These are phyloP conservation scores for Pempheris klunzingeri DNA, from an alignment of 2,797 vertebrate species.

Conservation along the genomic window DNA sequence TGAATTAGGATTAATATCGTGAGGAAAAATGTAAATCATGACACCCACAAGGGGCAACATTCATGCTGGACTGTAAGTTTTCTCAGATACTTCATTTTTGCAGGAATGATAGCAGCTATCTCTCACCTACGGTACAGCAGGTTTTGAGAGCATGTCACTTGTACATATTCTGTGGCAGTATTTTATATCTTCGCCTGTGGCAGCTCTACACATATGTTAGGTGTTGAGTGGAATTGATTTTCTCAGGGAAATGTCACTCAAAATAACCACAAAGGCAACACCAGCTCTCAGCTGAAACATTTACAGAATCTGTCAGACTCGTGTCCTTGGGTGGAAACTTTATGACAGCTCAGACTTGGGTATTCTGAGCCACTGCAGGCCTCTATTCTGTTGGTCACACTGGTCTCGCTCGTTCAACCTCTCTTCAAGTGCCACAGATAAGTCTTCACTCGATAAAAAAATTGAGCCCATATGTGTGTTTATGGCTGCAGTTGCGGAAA, in stretches of 20 bases:
- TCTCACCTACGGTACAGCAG: neutral
- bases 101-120: neutral
- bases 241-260: constrained; percentile 29
- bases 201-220: constrained; percentile 33
- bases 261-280: constrained; percentile 34
- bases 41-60: neutral
- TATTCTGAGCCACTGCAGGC: constrained; percentile 17
- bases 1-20: constrained; percentile 8
- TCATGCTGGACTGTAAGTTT: neutral
- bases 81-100: neutral
- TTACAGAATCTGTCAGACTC: constrained; percentile 39
- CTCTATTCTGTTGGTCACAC: constrained; percentile 9
- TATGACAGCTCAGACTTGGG: constrained; percentile 21
- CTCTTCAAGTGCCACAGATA: constrained; percentile 15
- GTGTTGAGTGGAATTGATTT: constrained; percentile 42
- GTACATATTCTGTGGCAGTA: constrained; percentile 10
- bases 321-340: constrained; percentile 26
- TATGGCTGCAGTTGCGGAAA: constrained; percentile 47
- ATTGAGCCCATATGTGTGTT: constrained; percentile 25
- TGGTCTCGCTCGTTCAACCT: constrained; percentile 8
- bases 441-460: constrained; percentile 23
- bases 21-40: neutral
- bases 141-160: constrained; percentile 18
- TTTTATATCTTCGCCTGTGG: constrained; percentile 8
- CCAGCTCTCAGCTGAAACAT: constrained; percentile 24